Percentiles rank a stretch among this genome's conserved stretches.
Conservation (phyloP, 2,888 invertebrate species). For the Ephialtes manifestator region DNA sequence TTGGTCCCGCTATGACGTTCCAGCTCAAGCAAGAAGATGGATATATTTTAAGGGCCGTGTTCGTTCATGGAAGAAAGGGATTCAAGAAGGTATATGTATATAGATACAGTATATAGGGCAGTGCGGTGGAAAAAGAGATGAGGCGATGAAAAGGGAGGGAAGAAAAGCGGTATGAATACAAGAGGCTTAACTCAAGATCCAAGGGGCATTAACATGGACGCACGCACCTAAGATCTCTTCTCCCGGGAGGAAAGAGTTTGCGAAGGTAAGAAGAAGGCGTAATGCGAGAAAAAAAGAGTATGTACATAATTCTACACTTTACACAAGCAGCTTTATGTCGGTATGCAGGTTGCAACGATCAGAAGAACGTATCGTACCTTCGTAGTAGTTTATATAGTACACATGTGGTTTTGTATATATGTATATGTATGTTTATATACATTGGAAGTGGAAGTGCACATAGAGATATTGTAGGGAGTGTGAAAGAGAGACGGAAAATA, state of each 20-base stretch:
- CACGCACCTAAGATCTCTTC: slow-evolving; percentile 22
- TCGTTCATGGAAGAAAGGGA: background rate
- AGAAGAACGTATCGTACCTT: slow-evolving; percentile 11
- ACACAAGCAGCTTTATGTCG: slow-evolving; percentile 23
- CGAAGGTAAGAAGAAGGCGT: slow-evolving; percentile 44
- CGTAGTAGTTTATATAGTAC: background rate
- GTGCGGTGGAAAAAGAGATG: background rate
- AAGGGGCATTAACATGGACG: slow-evolving; percentile 67
- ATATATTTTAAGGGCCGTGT: slow-evolving; percentile 23
- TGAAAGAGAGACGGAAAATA: slow-evolving; percentile 30
- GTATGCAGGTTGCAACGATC: slow-evolving; percentile 36
- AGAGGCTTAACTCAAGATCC: slow-evolving; percentile 67
- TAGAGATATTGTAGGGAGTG: slow-evolving; percentile 35
- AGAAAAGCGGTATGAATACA: slow-evolving; percentile 66
- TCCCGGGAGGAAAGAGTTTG: slow-evolving; percentile 35
- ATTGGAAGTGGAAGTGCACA: slow-evolving; percentile 8
- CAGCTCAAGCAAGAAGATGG: background rate
- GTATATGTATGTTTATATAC: background rate
- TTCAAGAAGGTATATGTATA: slow-evolving; percentile 2
- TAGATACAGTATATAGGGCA: background rate
- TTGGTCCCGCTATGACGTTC: slow-evolving; percentile 26
- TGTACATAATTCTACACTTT: slow-evolving; percentile 35
- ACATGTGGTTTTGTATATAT: background rate
- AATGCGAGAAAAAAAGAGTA: slow-evolving; percentile 42
- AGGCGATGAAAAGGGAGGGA: slow-evolving; percentile 61